A percentile compares a stretch with the other conserved stretches of the same genome.
Evolutionary conservation across 2,113 vertebrate genomes (phyloP).

Genomic region (Tangachromis dhanisi): DNA sequence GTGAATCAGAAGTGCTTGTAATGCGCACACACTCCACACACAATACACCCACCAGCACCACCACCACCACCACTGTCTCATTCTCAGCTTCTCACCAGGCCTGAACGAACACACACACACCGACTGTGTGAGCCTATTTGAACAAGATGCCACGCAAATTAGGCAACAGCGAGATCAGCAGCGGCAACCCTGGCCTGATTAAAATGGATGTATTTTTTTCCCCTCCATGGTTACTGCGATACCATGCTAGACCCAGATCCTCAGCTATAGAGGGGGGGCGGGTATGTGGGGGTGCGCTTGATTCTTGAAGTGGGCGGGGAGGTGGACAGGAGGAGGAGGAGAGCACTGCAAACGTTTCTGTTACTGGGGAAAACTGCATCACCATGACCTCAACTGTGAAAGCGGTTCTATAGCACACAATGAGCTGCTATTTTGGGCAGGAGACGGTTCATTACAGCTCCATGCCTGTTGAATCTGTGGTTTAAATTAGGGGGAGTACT

Average conservation of each 20-base stretch:
- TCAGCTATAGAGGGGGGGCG: neutral
- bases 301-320: conserved; percentile 36
- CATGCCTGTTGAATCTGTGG: neutral
- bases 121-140: neutral
- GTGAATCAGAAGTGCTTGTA: conserved; percentile 2
- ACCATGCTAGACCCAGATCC: conserved; percentile 44
- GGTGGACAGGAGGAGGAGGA: conserved; percentile 21
- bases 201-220: conserved; percentile 37
- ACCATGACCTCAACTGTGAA: conserved; percentile 51
- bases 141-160: conserved; percentile 26
- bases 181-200: conserved; percentile 33
- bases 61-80: neutral
- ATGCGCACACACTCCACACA: neutral
- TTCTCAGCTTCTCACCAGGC: neutral
- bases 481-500: neutral
- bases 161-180: neutral
- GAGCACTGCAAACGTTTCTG: conserved; percentile 34
- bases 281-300: neutral
- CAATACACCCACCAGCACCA: neutral
- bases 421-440: conserved; percentile 10
- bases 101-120: neutral
- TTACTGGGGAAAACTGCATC: conserved; percentile 55
- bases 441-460: neutral
- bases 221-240: conserved; percentile 20
- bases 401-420: neutral